Base-by-base conservation (phyloP, 2,888 invertebrate species). In the Leptopterna dolabrata region DNA sequence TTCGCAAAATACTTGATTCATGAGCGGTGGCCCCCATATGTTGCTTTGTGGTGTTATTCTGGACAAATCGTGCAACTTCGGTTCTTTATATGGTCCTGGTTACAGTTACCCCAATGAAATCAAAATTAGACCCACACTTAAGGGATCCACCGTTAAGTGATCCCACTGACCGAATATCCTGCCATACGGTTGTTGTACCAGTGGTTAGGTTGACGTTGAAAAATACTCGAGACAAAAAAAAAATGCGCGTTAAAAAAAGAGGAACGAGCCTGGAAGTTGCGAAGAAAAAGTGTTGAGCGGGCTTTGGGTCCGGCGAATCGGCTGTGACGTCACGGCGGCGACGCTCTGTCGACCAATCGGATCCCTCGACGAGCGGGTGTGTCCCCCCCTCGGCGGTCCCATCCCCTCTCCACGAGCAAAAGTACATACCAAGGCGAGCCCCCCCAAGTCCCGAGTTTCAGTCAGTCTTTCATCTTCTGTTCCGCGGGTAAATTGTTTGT, bases 391-490 rank as follows among this genome's bases (percentile, higher is more conserved):
- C 1, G 9, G 24, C 16, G 24, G 19, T 9, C 19, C 27, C 63
- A 43, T 43, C 45, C 43, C 19, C 45, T 7, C n/a, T 45, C 43
- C 41, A 1, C 11, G n/a, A 27, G 6, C 27, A 45, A 85, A n/a
- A 29, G 43, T 85, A 85, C 85, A 85, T 85, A 85, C 85, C 85
- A 36, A 81, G 85, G 45, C 85, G 85, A 85, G 85, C 85, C 85
- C 85, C 84, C 83, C 30, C 63, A 63, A 63, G 24, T 11, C 11
- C 63, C 41, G 29, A 63, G 76, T 51, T 83, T 83, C 82, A 83
- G 83, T 83, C 51, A 45, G 47, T 85, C 47, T 81, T 45, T 78
- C 51, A 7, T 55, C 81, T 43, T 27, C 76, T 27, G 24, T 45
- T 13, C 83, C 78, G 30, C 83, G 51, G 30, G 11, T 63, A 24